These are phyloP conservation scores for Chrysopilus asiliformis DNA, from an alignment of 2,888 invertebrate genomes.

Conservation along the genomic window DNA sequence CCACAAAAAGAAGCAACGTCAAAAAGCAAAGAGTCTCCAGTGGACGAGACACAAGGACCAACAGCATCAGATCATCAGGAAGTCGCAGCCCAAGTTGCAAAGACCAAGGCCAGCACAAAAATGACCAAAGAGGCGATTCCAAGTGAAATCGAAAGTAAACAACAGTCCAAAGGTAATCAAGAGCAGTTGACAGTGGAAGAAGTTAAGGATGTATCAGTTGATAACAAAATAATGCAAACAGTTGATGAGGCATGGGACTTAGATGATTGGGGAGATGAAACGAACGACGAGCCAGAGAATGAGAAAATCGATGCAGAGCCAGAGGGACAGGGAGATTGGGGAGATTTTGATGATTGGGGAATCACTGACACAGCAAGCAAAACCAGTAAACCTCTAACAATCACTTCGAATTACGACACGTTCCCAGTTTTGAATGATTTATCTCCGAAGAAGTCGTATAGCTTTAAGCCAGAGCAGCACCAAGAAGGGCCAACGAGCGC, in stretches of 20 bases:
- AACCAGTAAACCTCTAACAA: no score
- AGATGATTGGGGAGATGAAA: not conserved
- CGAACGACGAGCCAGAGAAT: not conserved
- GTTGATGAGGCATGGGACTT: not conserved
- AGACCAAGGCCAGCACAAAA: not conserved
- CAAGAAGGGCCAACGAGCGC: not conserved
- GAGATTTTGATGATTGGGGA: constrained; percentile 40
- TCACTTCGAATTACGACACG: constrained; percentile 5
- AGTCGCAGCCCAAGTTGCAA: no score
- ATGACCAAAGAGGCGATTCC: not conserved
- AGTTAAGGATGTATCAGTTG: not conserved
- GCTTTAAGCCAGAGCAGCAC: not conserved
- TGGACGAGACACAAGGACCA: no score
- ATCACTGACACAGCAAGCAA: no score
- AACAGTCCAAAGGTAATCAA: not conserved
- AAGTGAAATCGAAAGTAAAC: not conserved
- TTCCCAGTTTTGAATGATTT: constrained; percentile 19
- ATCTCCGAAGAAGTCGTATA: not conserved
- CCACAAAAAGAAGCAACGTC: no score
- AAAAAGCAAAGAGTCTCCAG: no score
- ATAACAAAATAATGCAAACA: not conserved
- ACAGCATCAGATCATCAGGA: no score
- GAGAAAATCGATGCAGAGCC: not conserved
- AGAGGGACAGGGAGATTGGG: constrained; percentile 35
- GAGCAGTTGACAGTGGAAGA: not conserved